A percentile compares a stretch with the other conserved stretches of the same genome.
Conservation (phyloP, 1,140 invertebrate genomes). For the Dinoponera quadriceps region DNA sequence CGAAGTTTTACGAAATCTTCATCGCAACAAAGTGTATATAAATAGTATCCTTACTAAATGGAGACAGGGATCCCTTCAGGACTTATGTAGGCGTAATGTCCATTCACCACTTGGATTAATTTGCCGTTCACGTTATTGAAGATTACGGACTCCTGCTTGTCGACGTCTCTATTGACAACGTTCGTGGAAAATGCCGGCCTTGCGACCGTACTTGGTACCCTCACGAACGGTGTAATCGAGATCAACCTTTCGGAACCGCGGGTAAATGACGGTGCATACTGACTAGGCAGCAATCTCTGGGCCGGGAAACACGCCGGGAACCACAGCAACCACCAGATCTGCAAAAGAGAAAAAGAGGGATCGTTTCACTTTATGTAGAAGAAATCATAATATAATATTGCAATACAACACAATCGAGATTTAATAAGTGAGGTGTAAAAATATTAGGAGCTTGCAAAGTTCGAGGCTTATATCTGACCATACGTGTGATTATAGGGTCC, state of each 20-base stretch:
- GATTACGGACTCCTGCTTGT: constrained; percentile 76
- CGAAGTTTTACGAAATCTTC: neutral
- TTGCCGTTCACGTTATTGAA: constrained; percentile 80
- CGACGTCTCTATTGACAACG: constrained; percentile 76
- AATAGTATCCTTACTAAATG: constrained; percentile 78
- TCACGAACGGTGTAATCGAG: constrained; percentile 71
- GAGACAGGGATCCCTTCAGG: constrained; percentile 83
- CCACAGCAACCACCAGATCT: constrained; percentile 63
- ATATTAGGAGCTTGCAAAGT: too few relatives aligned
- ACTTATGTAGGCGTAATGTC: constrained; percentile 80
- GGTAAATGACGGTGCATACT: constrained; percentile 80
- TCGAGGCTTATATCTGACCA: too few relatives aligned
- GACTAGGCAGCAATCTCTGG: constrained; percentile 78
- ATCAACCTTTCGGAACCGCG: constrained; percentile 78
- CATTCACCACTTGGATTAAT: constrained; percentile 79
- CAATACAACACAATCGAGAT: too few relatives aligned
- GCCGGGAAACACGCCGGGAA: constrained; percentile 53
- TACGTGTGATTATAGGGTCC: too few relatives aligned
- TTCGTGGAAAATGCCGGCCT: constrained; percentile 28
- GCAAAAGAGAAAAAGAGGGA: too few relatives aligned
- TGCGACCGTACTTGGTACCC: constrained; percentile 59
- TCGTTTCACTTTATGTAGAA: neutral
- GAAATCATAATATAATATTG: too few relatives aligned
- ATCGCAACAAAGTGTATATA: neutral
- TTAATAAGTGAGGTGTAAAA: too few relatives aligned